Evolutionary conservation across 1,140 invertebrate genomes (phyloP).

Genomic region (Trachymyrmex septentrionalis): DNA sequence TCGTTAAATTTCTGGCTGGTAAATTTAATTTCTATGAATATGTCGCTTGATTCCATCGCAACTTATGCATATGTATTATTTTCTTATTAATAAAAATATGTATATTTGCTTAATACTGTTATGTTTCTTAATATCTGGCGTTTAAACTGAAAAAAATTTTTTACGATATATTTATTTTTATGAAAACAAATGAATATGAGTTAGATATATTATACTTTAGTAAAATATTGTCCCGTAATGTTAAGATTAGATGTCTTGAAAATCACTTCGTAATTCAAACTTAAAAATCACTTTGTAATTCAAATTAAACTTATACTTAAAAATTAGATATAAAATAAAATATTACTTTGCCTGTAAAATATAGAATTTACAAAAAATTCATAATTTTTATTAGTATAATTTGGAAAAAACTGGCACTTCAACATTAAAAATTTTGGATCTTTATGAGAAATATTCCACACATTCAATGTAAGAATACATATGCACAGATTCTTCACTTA

Average conservation of each 20-base stretch:
- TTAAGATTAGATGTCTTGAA: too few relatives aligned
- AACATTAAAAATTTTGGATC: neutral
- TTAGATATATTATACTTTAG: too few relatives aligned
- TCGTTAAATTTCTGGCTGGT: neutral
- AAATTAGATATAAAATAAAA: neutral
- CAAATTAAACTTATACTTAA: neutral
- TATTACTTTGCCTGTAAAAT: neutral
- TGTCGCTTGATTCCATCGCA: neutral
- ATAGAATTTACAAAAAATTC: neutral
- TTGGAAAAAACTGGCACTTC: neutral
- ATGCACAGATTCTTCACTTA: neutral
- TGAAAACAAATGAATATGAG: too few relatives aligned
- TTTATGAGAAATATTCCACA: neutral
- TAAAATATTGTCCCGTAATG: too few relatives aligned
- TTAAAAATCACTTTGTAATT: neutral
- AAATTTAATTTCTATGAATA: slow-evolving; percentile 10
- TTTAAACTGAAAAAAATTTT: too few relatives aligned
- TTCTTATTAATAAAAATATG: too few relatives aligned
- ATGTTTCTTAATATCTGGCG: too few relatives aligned
- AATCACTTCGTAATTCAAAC: too few relatives aligned
- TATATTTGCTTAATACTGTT: too few relatives aligned
- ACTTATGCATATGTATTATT: neutral
- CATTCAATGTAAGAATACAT: neutral
- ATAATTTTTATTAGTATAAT: neutral
- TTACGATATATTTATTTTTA: too few relatives aligned